Percentiles rank a stretch among this genome's conserved stretches.
These are phyloP conservation scores for Cynoglossus semilaevis DNA, from an alignment of 2,113 vertebrate species.

Conservation along the genomic window DNA sequence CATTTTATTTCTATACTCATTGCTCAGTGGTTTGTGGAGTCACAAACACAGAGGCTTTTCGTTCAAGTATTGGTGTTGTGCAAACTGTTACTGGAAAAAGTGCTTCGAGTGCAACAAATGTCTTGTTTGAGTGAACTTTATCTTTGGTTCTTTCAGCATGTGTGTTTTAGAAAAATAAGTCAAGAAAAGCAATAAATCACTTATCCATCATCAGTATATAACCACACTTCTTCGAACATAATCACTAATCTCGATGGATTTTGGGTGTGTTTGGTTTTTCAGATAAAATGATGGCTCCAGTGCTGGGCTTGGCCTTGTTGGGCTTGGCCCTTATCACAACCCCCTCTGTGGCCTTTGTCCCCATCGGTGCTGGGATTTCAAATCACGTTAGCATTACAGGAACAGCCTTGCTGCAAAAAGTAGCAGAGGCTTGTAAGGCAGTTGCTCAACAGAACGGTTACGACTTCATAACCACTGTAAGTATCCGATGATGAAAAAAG, in stretches of 20 bases:
- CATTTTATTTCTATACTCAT: too few species aligned
- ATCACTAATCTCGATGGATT: background rate
- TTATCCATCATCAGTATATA: too few species aligned
- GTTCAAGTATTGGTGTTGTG: too few species aligned
- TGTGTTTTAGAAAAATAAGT: too few species aligned
- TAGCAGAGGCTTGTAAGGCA: conserved; percentile 58
- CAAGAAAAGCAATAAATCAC: too few species aligned
- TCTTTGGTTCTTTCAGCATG: too few species aligned
- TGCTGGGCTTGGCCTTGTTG: conserved; percentile 31
- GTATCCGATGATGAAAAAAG: background rate
- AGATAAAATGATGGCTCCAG: conserved; percentile 41
- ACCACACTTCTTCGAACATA: background rate
- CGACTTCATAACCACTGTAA: conserved; percentile 70
- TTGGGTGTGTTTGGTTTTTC: background rate
- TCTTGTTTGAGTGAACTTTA: too few species aligned
- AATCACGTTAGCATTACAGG: conserved; percentile 71
- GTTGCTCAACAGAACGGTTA: conserved; percentile 57
- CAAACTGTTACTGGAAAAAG: too few species aligned
- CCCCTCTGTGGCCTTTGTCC: conserved; percentile 50
- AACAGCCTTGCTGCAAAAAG: conserved; percentile 55
- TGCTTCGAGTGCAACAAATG: too few species aligned
- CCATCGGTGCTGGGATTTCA: conserved; percentile 43
- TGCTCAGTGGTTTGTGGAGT: too few species aligned
- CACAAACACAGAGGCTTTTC: too few species aligned
- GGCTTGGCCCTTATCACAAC: conserved; percentile 35